phyloP scores from a whole-genome alignment of 2,888 invertebrate genomes.

The Mayetiola destructor region DNA sequence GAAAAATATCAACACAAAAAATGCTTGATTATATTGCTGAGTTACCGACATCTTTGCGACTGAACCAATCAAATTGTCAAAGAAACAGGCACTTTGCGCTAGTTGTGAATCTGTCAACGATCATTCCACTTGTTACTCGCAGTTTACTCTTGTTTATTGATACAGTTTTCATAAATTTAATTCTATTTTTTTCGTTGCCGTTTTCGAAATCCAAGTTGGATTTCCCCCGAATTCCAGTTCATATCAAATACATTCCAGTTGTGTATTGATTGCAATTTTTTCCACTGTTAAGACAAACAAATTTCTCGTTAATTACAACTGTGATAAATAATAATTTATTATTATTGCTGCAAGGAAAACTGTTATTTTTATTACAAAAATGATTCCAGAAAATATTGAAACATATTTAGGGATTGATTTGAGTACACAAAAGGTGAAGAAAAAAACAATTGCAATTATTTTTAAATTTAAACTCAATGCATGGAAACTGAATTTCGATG shows the following conservation, averaged over 20 bases:
- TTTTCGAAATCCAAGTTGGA: not conserved
- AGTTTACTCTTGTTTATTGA: not conserved
- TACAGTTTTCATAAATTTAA: not conserved
- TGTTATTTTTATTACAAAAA: constrained; percentile 14
- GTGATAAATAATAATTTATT: too few relatives aligned
- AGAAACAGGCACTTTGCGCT: not conserved
- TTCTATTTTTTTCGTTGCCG: not conserved
- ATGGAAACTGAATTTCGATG: too few relatives aligned
- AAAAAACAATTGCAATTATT: not conserved
- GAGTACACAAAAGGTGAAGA: constrained; percentile 69
- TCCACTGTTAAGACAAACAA: too few relatives aligned
- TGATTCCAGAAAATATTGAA: constrained; percentile 24
- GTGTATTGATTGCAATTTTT: too few relatives aligned
- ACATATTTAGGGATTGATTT: constrained; percentile 72
- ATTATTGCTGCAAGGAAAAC: too few relatives aligned
- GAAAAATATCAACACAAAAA: too few relatives aligned
- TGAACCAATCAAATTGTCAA: not conserved
- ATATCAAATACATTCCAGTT: too few relatives aligned
- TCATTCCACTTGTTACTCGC: constrained; percentile 8
- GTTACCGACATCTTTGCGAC: too few relatives aligned
- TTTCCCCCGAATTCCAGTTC: not conserved
- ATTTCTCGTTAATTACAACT: too few relatives aligned
- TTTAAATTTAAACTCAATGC: too few relatives aligned
- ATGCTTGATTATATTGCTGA: too few relatives aligned
- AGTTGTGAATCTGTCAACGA: constrained; percentile 1